Evolutionary conservation across 2,113 vertebrate genomes (phyloP), one percentile per base, ranked within the genome.

Genomic region (Herpetotheres cachinnans): DNA sequence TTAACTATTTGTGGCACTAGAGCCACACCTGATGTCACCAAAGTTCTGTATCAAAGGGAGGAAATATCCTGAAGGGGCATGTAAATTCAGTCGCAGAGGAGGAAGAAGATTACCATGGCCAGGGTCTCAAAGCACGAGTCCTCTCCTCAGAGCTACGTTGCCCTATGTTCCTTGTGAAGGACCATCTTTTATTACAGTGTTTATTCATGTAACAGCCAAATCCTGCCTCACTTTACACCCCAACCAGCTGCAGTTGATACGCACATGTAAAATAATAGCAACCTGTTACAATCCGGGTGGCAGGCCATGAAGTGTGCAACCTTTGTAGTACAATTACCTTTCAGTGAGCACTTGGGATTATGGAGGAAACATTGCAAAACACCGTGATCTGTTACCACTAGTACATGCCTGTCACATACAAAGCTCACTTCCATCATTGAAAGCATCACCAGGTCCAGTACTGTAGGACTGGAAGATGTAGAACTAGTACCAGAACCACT

Each of bases 211-310:
- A 62, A 24, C 54, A 89, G 54, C 30, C 40, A 89, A n/a, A 10
- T 62, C 66, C 56, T 34, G 42, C 40, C 76, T 89, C 67, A 25
- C 13, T 74, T 76, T 32, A 67, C 18, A 78, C n/a, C 8, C 10
- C 56, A 67, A 14, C 17, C 52, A 46, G 8, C 11, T 38, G 55
- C 0, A 0, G 29, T 5, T 52, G 46, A 44, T 38, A n/a, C 0
- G 4, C 42, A 19, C 7, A 8, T 5, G n/a, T 82, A 7, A 90
- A 74, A 69, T 8, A 80, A 46, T 9, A 61, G 46, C 44, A 78
- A 50, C 16, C 32, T 30, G 21, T 47, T 77, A 34, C 27, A 32
- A 16, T 40, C 25, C 16, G 26, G 7, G 42, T 36, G 16, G 22
- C 42, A 67, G 25, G 22, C 18, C 16, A 19, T 2, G 1, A 26